Conservation (phyloP, 2,888 invertebrate genomes). For the Acholoe squamosa region DNA sequence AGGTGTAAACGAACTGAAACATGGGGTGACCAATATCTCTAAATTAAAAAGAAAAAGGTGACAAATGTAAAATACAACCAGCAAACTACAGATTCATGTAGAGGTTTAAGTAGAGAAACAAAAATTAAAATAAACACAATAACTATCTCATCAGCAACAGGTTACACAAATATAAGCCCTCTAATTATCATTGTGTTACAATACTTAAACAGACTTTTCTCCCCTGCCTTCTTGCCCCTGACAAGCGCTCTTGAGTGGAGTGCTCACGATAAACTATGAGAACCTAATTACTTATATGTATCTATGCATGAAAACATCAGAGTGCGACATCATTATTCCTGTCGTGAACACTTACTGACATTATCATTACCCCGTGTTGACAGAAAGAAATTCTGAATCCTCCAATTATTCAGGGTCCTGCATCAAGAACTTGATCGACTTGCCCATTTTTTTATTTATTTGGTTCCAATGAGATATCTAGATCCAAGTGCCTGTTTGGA, state of each 20-base stretch:
- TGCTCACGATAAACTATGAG: slow-evolving; percentile 18
- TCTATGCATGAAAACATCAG: not conserved
- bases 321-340: not conserved
- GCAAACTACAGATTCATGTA: not conserved
- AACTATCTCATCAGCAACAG: not conserved
- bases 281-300: slow-evolving; percentile 12
- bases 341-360: slow-evolving; percentile 21
- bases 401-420: not conserved
- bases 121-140: slow-evolving; percentile 1
- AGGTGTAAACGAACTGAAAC: slow-evolving; percentile 24
- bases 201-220: slow-evolving; percentile 1
- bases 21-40: not conserved
- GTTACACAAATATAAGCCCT: slow-evolving; percentile 1
- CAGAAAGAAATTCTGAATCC: slow-evolving; percentile 1
- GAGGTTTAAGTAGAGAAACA: not conserved
- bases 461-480: slow-evolving; percentile 1
- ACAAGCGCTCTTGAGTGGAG: slow-evolving; percentile 1
- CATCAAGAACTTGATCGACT: slow-evolving; percentile 1
- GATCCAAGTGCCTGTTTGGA: not conserved
- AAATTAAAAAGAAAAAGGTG: slow-evolving; percentile 16
- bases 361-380: not conserved
- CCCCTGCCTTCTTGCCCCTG: not conserved
- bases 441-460: not conserved
- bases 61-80: slow-evolving; percentile 7
- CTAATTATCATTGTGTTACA: not conserved